Percentiles rank a stretch among this genome's conserved stretches.
phyloP scores from a whole-genome alignment of 2,797 vertebrate genomes.

The Lagorchestes hirsutus region DNA sequence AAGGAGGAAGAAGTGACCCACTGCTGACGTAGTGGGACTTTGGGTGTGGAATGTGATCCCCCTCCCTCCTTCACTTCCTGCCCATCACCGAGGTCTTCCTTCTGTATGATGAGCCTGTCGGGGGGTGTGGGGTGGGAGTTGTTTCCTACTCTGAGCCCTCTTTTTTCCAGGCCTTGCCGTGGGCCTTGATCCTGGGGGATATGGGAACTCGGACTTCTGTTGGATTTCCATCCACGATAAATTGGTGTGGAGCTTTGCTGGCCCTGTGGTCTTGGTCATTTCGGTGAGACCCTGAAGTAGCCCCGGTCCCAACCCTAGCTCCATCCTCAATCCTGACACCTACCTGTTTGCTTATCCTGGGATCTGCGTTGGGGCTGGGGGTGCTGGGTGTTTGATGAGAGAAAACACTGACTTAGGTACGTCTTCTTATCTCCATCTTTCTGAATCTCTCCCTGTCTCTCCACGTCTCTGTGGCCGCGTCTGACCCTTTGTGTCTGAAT shows the following conservation, averaged over 20 bases:
- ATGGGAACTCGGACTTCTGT: constrained; percentile 98
- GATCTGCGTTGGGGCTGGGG: background rate
- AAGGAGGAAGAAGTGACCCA: background rate
- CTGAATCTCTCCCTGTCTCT: background rate
- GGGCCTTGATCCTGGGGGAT: constrained; percentile 97
- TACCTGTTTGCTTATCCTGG: background rate
- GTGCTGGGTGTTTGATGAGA: background rate
- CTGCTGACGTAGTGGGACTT: background rate
- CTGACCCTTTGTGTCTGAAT: background rate
- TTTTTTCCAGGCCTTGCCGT: constrained; percentile 92
- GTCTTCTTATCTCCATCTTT: background rate
- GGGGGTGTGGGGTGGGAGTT: background rate
- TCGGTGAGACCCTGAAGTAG: constrained; percentile 88
- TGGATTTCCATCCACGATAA: constrained; percentile 99
- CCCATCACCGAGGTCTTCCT: background rate
- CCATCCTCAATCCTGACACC: constrained; percentile 45
- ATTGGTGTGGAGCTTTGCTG: constrained; percentile 99
- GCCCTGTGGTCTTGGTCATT: constrained; percentile 95
- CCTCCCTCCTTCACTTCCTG: background rate
- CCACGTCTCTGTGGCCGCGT: background rate
- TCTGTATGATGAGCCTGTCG: background rate
- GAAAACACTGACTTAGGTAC: background rate
- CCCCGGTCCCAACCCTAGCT: constrained; percentile 32
- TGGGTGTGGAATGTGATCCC: background rate
- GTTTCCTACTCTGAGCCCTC: constrained; percentile 8